phyloP scores from a whole-genome alignment of 2,888 invertebrate genomes.

The Altica lythri region DNA sequence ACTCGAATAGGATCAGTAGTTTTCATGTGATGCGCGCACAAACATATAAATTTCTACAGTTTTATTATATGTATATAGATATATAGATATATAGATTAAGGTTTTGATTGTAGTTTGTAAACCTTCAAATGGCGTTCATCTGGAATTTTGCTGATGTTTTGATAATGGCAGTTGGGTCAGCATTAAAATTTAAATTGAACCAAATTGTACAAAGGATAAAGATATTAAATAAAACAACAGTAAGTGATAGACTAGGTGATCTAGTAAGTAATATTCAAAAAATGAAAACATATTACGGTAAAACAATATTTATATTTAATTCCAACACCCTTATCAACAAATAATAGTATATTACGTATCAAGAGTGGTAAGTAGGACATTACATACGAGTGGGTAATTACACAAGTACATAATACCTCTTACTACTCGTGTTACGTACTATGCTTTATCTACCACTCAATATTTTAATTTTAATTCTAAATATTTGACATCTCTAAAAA shows the following conservation, averaged over 20 bases:
- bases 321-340: not conserved
- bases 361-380: too few relatives aligned
- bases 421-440: too few relatives aligned
- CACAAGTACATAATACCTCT: too few relatives aligned
- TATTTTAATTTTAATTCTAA: too few relatives aligned
- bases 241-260: not conserved
- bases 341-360: not conserved
- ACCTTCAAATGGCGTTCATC: slow-evolving; percentile 35
- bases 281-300: not conserved
- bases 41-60: not conserved
- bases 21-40: too few relatives aligned
- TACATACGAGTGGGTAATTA: too few relatives aligned
- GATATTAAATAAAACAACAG: slow-evolving; percentile 18
- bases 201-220: slow-evolving; percentile 32
- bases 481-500: too few relatives aligned
- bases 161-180: slow-evolving; percentile 36
- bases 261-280: not conserved
- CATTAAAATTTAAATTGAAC: slow-evolving; percentile 32
- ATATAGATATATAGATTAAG: not conserved
- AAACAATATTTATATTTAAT: not conserved
- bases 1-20: too few relatives aligned
- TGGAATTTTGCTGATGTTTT: slow-evolving; percentile 38
- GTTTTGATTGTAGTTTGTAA: slow-evolving; percentile 25
- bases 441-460: too few relatives aligned
- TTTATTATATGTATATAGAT: not conserved